phyloP scores from a whole-genome alignment of 2,888 invertebrate species.

The Ametastegia equiseti region DNA sequence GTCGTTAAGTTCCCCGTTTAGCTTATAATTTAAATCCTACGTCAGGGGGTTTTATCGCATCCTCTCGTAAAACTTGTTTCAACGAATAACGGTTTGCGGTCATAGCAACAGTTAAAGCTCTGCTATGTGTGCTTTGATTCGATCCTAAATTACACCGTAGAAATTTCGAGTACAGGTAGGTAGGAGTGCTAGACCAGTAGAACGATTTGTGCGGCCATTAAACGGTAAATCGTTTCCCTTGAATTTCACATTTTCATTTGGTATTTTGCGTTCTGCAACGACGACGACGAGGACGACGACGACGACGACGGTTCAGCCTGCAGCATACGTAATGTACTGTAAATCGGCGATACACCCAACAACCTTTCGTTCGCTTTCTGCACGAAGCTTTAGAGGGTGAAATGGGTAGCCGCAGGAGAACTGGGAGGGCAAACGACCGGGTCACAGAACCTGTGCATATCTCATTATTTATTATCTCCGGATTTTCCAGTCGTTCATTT shows the following conservation, averaged over 20 bases:
- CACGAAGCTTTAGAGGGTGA: neutral
- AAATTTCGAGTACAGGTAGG: neutral
- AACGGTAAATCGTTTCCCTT: slow-evolving; percentile 38
- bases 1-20: slow-evolving; percentile 27
- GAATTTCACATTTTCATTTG: slow-evolving; percentile 43
- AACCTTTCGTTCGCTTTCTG: slow-evolving; percentile 2
- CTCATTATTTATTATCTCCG: slow-evolving; percentile 46
- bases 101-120: neutral
- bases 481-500: slow-evolving; percentile 29
- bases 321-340: slow-evolving; percentile 48
- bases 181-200: slow-evolving; percentile 10
- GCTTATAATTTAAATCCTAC: slow-evolving; percentile 35
- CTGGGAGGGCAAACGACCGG: slow-evolving; percentile 27
- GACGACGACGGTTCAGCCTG: neutral
- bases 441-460: slow-evolving; percentile 42
- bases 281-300: too few species aligned
- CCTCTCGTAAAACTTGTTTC: slow-evolving; percentile 40
- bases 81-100: neutral
- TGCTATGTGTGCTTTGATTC: neutral
- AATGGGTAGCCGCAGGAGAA: neutral
- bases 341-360: slow-evolving; percentile 42
- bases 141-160: slow-evolving; percentile 16
- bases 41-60: slow-evolving; percentile 25
- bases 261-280: slow-evolving; percentile 25
- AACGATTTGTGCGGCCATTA: slow-evolving; percentile 36